phyloP scores from a whole-genome alignment of 2,888 invertebrate genomes.

The Rotaria sp. region DNA sequence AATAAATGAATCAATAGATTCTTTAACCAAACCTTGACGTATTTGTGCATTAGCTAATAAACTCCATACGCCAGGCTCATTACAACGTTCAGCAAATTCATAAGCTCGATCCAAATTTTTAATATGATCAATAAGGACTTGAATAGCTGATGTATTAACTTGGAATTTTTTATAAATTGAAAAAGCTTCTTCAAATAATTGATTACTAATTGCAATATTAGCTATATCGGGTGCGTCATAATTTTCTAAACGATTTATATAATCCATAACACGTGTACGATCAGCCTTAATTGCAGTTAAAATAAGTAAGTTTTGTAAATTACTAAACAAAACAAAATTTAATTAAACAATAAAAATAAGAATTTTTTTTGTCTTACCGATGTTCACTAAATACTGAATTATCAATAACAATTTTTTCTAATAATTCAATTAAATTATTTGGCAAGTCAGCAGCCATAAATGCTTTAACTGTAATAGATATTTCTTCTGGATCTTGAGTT shows the following conservation, averaged over 20 bases:
- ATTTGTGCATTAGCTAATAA: conserved; percentile 91
- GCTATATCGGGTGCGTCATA: conserved; percentile 99
- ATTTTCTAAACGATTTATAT: conserved; percentile 93
- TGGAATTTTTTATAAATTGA: conserved; percentile 99
- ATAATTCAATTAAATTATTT: conserved; percentile 90
- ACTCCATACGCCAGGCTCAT: conserved; percentile 97
- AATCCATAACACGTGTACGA: conserved; percentile 96
- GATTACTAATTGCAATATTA: conserved; percentile 94
- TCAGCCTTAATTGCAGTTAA: conserved; percentile 98
- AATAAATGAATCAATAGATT: conserved; percentile 97
- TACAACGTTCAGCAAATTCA: conserved; percentile 97
- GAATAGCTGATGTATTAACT: conserved; percentile 96
- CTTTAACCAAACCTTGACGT: conserved; percentile 85
- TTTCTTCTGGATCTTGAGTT: conserved; percentile 98
- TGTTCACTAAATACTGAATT: conserved; percentile 97
- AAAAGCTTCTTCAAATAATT: conserved; percentile 95
- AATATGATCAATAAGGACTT: conserved; percentile 93
- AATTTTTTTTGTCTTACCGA: conserved; percentile 50
- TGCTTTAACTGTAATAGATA: conserved; percentile 96
- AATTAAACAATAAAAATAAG: no score
- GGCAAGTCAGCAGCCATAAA: conserved; percentile 99
- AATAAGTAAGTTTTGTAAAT: conserved; percentile 89
- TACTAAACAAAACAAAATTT: conserved; percentile 51
- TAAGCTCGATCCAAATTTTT: conserved; percentile 93
- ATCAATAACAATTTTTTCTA: conserved; percentile 96